Evolutionary conservation across 2,888 invertebrate species (phyloP).

Genomic region (Chouioia cunea): DNA sequence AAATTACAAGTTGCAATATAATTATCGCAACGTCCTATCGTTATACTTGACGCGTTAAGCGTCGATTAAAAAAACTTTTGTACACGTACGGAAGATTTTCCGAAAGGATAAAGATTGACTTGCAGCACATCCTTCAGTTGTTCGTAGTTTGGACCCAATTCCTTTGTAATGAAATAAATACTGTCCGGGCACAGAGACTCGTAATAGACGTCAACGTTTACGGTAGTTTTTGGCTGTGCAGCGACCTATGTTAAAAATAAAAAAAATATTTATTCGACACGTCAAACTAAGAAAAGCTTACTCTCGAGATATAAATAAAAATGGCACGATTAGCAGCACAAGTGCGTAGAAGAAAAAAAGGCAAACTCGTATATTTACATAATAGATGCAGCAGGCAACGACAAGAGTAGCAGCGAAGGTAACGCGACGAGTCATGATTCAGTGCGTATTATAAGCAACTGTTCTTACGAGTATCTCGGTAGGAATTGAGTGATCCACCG

Average conservation of each 20-base stretch:
- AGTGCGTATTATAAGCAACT: no score
- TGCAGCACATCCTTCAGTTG: slow-evolving; percentile 62
- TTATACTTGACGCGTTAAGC: no score
- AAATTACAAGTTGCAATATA: no score
- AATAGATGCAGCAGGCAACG: slow-evolving; percentile 7
- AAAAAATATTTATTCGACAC: no score
- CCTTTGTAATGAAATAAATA: slow-evolving; percentile 67
- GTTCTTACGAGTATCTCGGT: slow-evolving; percentile 3
- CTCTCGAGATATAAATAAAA: no score
- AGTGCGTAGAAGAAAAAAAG: no score
- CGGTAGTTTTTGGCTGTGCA: slow-evolving; percentile 1
- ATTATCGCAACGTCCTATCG: no score
- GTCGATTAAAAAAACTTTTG: no score
- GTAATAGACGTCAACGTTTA: slow-evolving; percentile 70
- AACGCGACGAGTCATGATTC: no score
- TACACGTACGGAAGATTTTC: slow-evolving; percentile 69
- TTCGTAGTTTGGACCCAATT: slow-evolving; percentile 68
- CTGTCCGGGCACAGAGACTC: slow-evolving; percentile 73
- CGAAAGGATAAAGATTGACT: slow-evolving; percentile 70
- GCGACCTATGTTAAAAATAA: neutral
- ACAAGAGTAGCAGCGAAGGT: neutral
- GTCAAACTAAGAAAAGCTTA: no score
- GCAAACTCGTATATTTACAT: neutral
- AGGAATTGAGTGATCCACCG: slow-evolving; percentile 13
- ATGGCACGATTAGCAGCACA: no score